Percentiles rank a stretch among this genome's conserved stretches.
phyloP scores from a whole-genome alignment of 2,113 vertebrate species.

The Strix aluco region DNA sequence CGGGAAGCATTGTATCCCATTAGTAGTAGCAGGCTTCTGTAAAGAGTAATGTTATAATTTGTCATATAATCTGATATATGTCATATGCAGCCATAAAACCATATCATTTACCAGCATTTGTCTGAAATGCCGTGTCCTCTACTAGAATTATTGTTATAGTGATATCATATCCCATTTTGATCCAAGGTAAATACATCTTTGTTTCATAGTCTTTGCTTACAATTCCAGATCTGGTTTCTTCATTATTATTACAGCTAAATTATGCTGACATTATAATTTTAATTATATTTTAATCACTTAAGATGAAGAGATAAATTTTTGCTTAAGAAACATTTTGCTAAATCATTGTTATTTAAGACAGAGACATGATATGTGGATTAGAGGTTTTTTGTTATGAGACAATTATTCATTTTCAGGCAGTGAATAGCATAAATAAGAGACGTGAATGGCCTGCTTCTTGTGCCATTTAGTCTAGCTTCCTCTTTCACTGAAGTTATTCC shows the following conservation, averaged over 20 bases:
- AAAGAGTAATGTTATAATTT: background rate
- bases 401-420: background rate
- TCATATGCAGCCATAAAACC: background rate
- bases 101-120: background rate
- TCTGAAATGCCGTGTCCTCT: background rate
- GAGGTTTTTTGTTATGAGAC: background rate
- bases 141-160: background rate
- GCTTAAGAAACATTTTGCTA: background rate
- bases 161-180: background rate
- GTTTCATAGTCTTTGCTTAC: background rate
- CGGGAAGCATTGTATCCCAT: background rate
- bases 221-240: background rate
- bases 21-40: background rate
- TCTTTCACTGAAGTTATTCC: background rate
- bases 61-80: background rate
- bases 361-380: background rate
- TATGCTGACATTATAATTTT: background rate
- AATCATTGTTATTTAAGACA: background rate
- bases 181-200: background rate
- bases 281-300: background rate
- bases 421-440: background rate
- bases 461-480: background rate
- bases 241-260: background rate
- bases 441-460: background rate
- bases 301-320: background rate